These are phyloP conservation scores for Polypterus senegalus DNA, from an alignment of 2,113 vertebrate species.

Conservation along the genomic window DNA sequence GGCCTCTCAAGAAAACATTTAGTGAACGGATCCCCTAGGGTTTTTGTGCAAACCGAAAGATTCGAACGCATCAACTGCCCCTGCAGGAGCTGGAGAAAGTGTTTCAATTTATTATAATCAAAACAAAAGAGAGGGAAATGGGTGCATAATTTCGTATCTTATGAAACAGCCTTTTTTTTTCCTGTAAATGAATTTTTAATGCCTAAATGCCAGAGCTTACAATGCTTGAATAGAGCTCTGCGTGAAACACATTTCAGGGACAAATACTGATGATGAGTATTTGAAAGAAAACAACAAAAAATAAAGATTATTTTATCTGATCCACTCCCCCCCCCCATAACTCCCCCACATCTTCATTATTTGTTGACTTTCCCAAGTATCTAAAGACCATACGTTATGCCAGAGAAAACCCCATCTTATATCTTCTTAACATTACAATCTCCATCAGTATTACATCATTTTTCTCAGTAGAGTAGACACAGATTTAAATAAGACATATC, in stretches of 20 bases:
- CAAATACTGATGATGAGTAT: neutral
- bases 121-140: neutral
- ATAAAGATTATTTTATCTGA: no score
- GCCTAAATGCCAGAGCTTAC: neutral
- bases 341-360: no score
- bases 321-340: no score
- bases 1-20: neutral
- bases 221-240: slow-evolving; percentile 1
- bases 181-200: neutral
- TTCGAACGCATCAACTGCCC: neutral
- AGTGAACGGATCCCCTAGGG: neutral
- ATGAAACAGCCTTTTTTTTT: neutral
- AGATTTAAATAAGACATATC: no score
- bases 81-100: slow-evolving; percentile 1
- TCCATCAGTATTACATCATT: no score
- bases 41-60: neutral
- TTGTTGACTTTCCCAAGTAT: no score
- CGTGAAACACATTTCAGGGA: neutral
- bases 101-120: slow-evolving; percentile 1
- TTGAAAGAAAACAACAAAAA: no score
- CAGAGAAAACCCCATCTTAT: no score
- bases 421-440: no score
- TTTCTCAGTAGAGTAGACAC: no score
- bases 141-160: neutral
- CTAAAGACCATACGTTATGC: no score